Percentiles rank a stretch among this genome's conserved stretches.
Conservation (phyloP, 2,113 vertebrate species). For the Platichthys stellatus region DNA sequence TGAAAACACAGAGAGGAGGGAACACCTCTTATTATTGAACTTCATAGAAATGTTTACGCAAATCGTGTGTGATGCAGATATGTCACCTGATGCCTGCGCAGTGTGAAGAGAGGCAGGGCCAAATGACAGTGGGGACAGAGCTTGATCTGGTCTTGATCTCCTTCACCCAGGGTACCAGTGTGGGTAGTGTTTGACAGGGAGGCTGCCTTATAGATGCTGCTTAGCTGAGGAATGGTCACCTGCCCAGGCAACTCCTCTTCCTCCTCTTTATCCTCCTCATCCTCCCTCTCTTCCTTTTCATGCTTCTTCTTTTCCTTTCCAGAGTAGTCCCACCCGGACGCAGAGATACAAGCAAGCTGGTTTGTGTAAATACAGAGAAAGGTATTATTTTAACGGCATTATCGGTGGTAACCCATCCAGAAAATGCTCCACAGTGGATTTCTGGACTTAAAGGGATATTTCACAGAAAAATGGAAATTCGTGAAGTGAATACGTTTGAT, state of each 20-base stretch:
- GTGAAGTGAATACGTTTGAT: too few relatives aligned
- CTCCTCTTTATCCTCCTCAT: not conserved
- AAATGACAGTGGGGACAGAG: conserved; percentile 78
- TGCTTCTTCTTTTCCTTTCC: not conserved
- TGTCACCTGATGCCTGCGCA: conserved; percentile 77
- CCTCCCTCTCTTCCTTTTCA: not conserved
- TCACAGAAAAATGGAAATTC: too few relatives aligned
- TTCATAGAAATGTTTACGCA: not conserved
- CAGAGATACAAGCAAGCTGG: conserved; percentile 37
- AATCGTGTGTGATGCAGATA: not conserved
- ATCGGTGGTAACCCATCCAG: too few relatives aligned
- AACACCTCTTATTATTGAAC: not conserved
- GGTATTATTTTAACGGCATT: not conserved
- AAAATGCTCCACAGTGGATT: too few relatives aligned
- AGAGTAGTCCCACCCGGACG: accelerated
- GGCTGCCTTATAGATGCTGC: not conserved
- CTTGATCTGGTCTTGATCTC: conserved; percentile 59
- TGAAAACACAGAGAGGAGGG: conserved; percentile 37
- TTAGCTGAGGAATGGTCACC: not conserved
- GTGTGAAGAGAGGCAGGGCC: conserved; percentile 69
- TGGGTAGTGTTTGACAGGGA: conserved; percentile 1
- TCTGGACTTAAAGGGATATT: too few relatives aligned
- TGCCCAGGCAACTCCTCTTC: too few relatives aligned
- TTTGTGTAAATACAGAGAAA: not conserved
- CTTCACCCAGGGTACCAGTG: not conserved